Evolutionary conservation across 2,797 vertebrate species (phyloP), one percentile per base, ranked within the genome.

Genomic region (Diceros bicornis): DNA sequence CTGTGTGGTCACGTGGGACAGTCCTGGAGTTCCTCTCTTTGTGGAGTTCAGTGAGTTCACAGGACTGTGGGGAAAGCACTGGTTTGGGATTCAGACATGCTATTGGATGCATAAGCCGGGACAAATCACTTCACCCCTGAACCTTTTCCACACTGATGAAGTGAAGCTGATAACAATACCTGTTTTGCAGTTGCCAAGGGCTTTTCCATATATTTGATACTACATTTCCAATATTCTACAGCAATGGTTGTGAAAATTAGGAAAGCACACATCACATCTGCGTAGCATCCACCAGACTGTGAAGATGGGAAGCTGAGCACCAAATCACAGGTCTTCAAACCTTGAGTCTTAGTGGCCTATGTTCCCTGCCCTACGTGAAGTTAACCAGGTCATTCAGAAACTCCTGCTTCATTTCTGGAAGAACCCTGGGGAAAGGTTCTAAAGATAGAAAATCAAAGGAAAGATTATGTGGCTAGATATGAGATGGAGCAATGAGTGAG

Each of bases 401-500:
- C 50, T 5, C 75, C 25, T 34, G 55, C 69, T 62, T 25, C 44
- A 32, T 69, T 69, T 95, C 87, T 69, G 27, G 27, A 94, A 89
- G 75, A 89, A 74, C 59, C 12, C 71, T 1, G 8, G 25, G 72
- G 37, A 92, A 77, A 91, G 52, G 37, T 75, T 77, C n/a, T 69
- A 87, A 95, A 72, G 82, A 68, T 13, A 57, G 84, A 89, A 82
- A 62, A 89, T 55, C 75, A 68, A 84, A 96, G 29, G 50, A 23
- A 64, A 71, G 71, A 20, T 55, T 75, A 13, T 47, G 23, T 20
- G 69, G 23, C 27, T 75, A 16, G 44, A 25, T 50, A 37, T 47
- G 83, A 78, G 37, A 41, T 32, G 71, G 47, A 77, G 71, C 68
- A 41, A 47, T n/a, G 57, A 89, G 57, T n/a, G 7, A 34, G 37